Percentiles rank a stretch among this genome's conserved stretches.
Conservation (phyloP, 2,797 vertebrate species). For the Pseudochromis fuscus region DNA sequence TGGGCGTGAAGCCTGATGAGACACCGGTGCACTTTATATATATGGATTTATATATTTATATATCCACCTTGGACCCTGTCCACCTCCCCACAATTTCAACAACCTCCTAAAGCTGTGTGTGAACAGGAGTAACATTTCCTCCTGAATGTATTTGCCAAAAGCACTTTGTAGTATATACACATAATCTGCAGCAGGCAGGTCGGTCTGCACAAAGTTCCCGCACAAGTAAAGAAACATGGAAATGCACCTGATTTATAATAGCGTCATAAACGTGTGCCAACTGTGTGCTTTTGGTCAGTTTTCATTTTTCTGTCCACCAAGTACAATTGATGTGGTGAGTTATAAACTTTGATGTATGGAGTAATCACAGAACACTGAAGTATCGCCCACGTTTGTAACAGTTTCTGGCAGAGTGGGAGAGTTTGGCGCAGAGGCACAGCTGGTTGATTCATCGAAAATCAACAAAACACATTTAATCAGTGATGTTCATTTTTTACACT, state of each 20-base stretch:
- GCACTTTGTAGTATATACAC: neutral
- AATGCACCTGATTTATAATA: conserved; percentile 27
- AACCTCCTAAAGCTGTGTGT: neutral
- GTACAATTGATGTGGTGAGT: conserved; percentile 42
- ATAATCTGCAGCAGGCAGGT: neutral
- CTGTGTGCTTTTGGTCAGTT: conserved; percentile 49
- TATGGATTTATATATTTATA: no score
- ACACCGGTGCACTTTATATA: neutral
- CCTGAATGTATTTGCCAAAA: conserved; percentile 1
- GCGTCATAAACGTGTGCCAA: conserved; percentile 15
- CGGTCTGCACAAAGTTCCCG: neutral
- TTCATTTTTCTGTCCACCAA: conserved; percentile 37
- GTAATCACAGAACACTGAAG: conserved; percentile 57
- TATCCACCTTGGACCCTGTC: neutral
- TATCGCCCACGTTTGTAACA: conserved; percentile 50
- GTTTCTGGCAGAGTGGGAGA: conserved; percentile 55
- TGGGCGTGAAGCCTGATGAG: neutral
- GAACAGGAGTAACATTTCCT: conserved; percentile 9
- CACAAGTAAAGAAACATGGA: conserved; percentile 8
- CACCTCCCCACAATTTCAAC: neutral
- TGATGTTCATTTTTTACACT: conserved; percentile 31
- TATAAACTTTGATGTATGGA: conserved; percentile 61
- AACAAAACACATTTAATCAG: conserved; percentile 58
- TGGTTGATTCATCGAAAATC: conserved; percentile 68
- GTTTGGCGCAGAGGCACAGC: conserved; percentile 48